phyloP scores from a whole-genome alignment of 2,888 invertebrate species.

The Panzeria rudis region DNA sequence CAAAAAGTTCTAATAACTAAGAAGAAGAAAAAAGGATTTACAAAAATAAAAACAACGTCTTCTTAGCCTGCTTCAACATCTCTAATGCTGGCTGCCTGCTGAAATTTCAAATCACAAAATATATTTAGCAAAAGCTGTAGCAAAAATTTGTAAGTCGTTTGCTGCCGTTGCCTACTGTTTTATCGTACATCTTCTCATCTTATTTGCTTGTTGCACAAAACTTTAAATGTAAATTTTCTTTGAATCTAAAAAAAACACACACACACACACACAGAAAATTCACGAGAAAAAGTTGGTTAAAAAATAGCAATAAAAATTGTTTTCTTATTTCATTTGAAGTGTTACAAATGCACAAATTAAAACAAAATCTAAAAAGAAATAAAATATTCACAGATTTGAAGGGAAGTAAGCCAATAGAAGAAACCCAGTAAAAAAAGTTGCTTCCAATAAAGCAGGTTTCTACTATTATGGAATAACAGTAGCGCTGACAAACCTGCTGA shows the following conservation, averaged over 20 bases:
- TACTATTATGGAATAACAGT: too few relatives aligned
- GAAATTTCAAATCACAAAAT: neutral
- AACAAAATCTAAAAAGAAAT: neutral
- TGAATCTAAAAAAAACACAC: neutral
- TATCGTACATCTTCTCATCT: conserved; percentile 9
- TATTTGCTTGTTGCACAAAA: conserved; percentile 27
- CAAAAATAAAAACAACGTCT: neutral
- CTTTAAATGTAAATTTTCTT: conserved; percentile 47
- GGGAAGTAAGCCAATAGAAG: conserved; percentile 9
- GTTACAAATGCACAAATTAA: conserved; percentile 66
- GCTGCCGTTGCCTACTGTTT: neutral
- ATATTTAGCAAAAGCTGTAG: neutral
- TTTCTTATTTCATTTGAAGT: conserved; percentile 50
- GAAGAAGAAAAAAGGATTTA: neutral
- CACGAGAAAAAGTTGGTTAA: conserved; percentile 5
- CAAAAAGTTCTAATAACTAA: neutral
- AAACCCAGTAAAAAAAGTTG: neutral
- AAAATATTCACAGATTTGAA: neutral
- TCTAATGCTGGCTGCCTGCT: neutral
- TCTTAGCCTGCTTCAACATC: too few relatives aligned
- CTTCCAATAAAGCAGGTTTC: too few relatives aligned
- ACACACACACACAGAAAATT: conserved; percentile 37
- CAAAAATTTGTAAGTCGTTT: conserved; percentile 18
- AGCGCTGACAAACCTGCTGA: too few relatives aligned
- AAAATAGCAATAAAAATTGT: neutral